These are phyloP conservation scores for Astropecten irregularis DNA, from an alignment of 53 echinoderm and acorn worm genomes.

Conservation along the genomic window DNA sequence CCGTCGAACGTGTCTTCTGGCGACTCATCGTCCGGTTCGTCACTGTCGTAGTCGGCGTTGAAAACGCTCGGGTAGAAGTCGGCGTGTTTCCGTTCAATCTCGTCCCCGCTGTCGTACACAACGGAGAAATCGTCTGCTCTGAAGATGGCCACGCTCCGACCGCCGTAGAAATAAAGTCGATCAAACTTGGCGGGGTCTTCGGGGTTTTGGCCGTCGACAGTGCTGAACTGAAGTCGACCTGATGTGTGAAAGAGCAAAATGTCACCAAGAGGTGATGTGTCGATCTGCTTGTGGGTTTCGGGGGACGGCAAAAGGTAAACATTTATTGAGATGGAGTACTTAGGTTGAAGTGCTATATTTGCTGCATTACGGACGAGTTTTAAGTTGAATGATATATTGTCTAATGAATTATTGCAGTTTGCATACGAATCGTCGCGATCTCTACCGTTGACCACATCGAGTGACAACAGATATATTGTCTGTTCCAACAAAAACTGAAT, in stretches of 20 bases:
- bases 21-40: not conserved
- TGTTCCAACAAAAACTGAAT: no score
- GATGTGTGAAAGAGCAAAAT: not conserved
- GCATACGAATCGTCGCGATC: no score
- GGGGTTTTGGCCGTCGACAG: constrained; percentile 58
- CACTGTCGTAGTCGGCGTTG: constrained; percentile 52
- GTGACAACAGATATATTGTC: no score
- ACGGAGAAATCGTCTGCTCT: constrained; percentile 57
- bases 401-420: no score
- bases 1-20: constrained; percentile 49
- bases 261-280: no score
- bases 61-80: constrained; percentile 70
- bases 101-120: constrained; percentile 80
- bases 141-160: constrained; percentile 71
- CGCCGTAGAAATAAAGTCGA: constrained; percentile 67
- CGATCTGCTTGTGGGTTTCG: no score
- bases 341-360: no score
- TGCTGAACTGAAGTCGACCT: constrained; percentile 81
- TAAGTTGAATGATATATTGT: no score
- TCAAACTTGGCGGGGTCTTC: constrained; percentile 52
- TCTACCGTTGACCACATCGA: no score
- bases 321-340: no score
- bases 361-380: no score
- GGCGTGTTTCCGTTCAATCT: constrained; percentile 54
- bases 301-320: no score